Conservation (phyloP, 92 coral and sea anemone genomes). For the Zoanthus solanderi region DNA sequence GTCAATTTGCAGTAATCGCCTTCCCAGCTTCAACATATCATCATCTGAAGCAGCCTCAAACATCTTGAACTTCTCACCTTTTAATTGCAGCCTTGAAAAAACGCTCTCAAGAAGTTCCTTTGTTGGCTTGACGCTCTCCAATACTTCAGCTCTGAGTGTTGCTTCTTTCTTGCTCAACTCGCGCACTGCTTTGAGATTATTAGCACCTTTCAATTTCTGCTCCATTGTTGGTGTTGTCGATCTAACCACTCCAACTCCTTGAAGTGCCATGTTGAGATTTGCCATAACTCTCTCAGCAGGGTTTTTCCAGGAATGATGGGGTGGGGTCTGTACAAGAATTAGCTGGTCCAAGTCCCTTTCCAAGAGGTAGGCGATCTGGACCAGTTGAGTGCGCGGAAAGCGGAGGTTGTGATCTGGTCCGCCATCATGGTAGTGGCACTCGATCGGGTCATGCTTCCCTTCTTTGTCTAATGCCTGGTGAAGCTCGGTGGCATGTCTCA, state of each 20-base stretch:
- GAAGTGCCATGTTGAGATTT: neutral
- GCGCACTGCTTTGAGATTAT: constrained; percentile 31
- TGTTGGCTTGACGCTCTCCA: too few relatives aligned
- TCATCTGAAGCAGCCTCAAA: neutral
- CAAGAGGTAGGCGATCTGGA: constrained; percentile 9
- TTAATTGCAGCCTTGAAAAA: too few relatives aligned
- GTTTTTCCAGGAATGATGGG: constrained; percentile 59
- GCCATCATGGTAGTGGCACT: constrained; percentile 44
- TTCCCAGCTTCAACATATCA: constrained; percentile 17
- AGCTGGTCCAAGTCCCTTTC: constrained; percentile 47
- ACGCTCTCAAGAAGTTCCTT: too few relatives aligned
- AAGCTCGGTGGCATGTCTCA: constrained; percentile 65
- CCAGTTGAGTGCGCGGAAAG: constrained; percentile 42
- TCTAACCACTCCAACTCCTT: constrained; percentile 49
- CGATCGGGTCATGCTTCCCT: constrained; percentile 49
- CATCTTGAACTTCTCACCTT: too few relatives aligned
- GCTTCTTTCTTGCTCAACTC: constrained; percentile 18
- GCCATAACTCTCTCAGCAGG: constrained; percentile 62
- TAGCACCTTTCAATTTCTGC: constrained; percentile 39
- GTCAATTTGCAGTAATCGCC: constrained; percentile 23
- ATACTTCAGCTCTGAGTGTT: constrained; percentile 37
- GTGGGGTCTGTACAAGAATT: constrained; percentile 52
- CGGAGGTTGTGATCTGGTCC: constrained; percentile 32
- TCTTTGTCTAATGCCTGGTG: constrained; percentile 6
- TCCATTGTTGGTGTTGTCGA: constrained; percentile 44